Percentiles rank a stretch among this genome's conserved stretches.
These are phyloP conservation scores for Chloroceryle amazona DNA, from an alignment of 2,797 vertebrate species.

Conservation along the genomic window DNA sequence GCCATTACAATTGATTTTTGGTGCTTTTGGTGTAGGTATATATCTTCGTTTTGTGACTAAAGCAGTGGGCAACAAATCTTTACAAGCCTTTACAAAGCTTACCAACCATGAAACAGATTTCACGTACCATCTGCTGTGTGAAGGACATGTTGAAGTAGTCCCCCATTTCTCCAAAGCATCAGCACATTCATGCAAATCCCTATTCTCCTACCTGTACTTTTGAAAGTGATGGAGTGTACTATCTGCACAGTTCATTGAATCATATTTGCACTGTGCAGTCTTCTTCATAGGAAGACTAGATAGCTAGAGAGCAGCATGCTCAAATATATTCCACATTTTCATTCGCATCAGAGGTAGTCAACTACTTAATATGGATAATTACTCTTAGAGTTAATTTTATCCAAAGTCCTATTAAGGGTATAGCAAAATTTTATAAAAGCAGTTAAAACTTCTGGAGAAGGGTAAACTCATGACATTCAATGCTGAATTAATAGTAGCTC, in stretches of 20 bases:
- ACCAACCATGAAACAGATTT: conserved; percentile 65
- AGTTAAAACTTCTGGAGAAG: conserved; percentile 45
- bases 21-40: neutral
- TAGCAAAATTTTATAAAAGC: conserved; percentile 25
- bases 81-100: conserved; percentile 30
- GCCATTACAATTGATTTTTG: neutral
- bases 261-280: neutral
- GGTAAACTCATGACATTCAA: conserved; percentile 7
- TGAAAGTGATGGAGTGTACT: conserved; percentile 51
- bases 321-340: neutral
- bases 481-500: conserved; percentile 22
- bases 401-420: neutral
- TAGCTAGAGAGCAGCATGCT: neutral
- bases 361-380: conserved; percentile 1
- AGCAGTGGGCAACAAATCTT: conserved; percentile 48
- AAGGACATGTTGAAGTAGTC: conserved; percentile 57
- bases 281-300: neutral
- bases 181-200: conserved; percentile 53
- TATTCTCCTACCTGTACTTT: conserved; percentile 37
- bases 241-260: conserved; percentile 15
- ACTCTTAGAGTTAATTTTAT: neutral
- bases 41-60: conserved; percentile 42
- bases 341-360: neutral
- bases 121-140: conserved; percentile 72
- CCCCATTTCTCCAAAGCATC: conserved; percentile 25